Conservation (phyloP, 2,888 invertebrate genomes). For the Rhamphomyia laevipes region DNA sequence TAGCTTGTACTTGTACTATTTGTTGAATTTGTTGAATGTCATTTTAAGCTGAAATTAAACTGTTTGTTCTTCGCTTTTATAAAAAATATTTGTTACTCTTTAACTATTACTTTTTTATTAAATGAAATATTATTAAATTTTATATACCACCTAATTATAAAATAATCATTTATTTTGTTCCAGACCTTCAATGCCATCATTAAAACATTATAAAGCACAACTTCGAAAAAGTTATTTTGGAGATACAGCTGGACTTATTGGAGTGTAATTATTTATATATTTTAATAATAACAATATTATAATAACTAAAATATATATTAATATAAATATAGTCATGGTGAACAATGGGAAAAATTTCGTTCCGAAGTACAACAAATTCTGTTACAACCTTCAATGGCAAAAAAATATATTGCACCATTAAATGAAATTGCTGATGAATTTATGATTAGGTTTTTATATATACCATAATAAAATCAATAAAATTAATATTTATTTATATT, state of each 20-base stretch:
- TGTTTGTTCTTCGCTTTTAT: too few relatives aligned
- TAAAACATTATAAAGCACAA: conserved; percentile 58
- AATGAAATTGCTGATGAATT: conserved; percentile 68
- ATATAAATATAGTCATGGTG: conserved; percentile 59
- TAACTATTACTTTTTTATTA: too few relatives aligned
- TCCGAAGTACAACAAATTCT: conserved; percentile 74
- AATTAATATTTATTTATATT: neutral
- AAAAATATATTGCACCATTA: conserved; percentile 60
- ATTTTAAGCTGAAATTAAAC: too few relatives aligned
- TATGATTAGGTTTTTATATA: conserved; percentile 43
- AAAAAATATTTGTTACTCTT: too few relatives aligned
- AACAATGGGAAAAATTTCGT: conserved; percentile 75
- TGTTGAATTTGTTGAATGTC: too few relatives aligned
- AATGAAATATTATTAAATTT: too few relatives aligned
- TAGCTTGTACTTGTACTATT: too few relatives aligned
- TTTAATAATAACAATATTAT: neutral
- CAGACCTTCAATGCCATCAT: conserved; percentile 57
- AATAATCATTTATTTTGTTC: neutral
- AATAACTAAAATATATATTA: neutral
- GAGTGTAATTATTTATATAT: conserved; percentile 43
- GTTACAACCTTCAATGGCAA: conserved; percentile 66
- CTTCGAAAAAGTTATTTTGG: conserved; percentile 58
- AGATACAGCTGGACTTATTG: conserved; percentile 59
- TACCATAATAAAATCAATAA: neutral
- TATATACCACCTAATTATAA: too few relatives aligned